Conservation (phyloP, 2,888 invertebrate genomes). For the Cataglyphis albicans region DNA sequence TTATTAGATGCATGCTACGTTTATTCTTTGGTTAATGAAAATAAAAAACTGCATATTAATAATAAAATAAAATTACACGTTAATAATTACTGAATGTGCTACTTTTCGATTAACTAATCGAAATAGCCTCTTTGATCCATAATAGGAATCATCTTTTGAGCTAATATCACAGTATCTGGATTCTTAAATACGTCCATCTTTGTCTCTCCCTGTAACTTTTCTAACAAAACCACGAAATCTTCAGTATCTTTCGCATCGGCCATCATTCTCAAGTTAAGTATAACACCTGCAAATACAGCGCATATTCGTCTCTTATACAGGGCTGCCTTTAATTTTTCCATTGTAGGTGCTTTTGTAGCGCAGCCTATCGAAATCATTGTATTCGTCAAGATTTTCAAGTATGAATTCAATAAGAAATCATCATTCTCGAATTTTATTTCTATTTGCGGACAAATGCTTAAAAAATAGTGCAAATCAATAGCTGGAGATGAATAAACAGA, state of each 20-base stretch:
- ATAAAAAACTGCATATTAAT: background rate
- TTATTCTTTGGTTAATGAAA: background rate
- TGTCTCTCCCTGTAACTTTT: slow-evolving; percentile 53
- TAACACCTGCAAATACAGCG: slow-evolving; percentile 61
- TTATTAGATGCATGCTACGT: background rate
- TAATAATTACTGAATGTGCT: background rate
- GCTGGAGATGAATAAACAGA: slow-evolving; percentile 75
- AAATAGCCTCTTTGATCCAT: slow-evolving; percentile 73
- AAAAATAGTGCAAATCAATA: slow-evolving; percentile 69
- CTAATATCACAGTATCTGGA: slow-evolving; percentile 58
- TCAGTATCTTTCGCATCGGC: slow-evolving; percentile 63
- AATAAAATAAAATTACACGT: background rate
- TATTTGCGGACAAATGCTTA: background rate
- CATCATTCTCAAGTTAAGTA: slow-evolving; percentile 74
- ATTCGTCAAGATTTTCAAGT: slow-evolving; percentile 43
- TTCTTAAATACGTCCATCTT: slow-evolving; percentile 76
- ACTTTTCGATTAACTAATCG: slow-evolving; percentile 56
- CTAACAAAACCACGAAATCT: slow-evolving; percentile 61
- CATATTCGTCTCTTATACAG: slow-evolving; percentile 71
- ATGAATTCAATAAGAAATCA: background rate
- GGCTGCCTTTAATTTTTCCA: slow-evolving; percentile 66
- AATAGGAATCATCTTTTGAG: slow-evolving; percentile 68
- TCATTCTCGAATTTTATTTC: background rate
- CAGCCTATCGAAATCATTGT: background rate
- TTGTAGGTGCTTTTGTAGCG: slow-evolving; percentile 61